These are phyloP conservation scores for Leptatherina wallacei DNA, from an alignment of 2,797 vertebrate genomes.

Conservation along the genomic window DNA sequence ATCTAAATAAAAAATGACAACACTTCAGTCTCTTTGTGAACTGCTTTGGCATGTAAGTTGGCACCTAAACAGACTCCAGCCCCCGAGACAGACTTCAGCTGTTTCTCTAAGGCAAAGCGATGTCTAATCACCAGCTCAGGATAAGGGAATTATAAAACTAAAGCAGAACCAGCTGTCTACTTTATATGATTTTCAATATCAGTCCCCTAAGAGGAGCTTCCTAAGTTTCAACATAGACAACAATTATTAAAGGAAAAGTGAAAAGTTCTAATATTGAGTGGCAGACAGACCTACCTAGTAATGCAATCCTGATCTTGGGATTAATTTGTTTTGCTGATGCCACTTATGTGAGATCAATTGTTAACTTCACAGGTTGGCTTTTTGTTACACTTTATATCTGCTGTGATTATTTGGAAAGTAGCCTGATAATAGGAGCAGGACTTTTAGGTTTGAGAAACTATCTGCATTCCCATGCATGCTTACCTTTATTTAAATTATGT, in stretches of 20 bases:
- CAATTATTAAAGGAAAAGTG: constrained; percentile 3
- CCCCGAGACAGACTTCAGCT: constrained; percentile 36
- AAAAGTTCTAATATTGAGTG: constrained; percentile 9
- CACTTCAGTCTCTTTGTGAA: constrained; percentile 29
- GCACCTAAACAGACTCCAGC: constrained; percentile 38
- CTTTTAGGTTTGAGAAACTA: background rate
- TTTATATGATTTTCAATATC: constrained; percentile 20
- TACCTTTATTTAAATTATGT: background rate
- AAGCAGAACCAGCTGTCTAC: constrained; percentile 27
- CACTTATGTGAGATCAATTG: constrained; percentile 2
- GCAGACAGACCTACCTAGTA: constrained; percentile 8
- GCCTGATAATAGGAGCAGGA: background rate
- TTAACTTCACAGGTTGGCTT: background rate
- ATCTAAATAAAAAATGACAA: constrained; percentile 54
- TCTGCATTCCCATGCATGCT: background rate
- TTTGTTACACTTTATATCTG: background rate
- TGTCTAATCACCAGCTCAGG: constrained; percentile 46
- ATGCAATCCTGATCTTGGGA: background rate
- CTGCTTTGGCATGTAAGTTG: constrained; percentile 34
- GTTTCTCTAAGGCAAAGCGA: constrained; percentile 38
- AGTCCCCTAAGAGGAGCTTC: constrained; percentile 31
- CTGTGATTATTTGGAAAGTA: background rate
- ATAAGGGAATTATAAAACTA: constrained; percentile 23
- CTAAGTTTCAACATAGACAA: constrained; percentile 34
- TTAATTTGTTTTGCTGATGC: background rate